Evolutionary conservation across 2,888 invertebrate genomes (phyloP), one percentile per base, ranked within the genome.

Genomic region (Mesoligia furuncula): DNA sequence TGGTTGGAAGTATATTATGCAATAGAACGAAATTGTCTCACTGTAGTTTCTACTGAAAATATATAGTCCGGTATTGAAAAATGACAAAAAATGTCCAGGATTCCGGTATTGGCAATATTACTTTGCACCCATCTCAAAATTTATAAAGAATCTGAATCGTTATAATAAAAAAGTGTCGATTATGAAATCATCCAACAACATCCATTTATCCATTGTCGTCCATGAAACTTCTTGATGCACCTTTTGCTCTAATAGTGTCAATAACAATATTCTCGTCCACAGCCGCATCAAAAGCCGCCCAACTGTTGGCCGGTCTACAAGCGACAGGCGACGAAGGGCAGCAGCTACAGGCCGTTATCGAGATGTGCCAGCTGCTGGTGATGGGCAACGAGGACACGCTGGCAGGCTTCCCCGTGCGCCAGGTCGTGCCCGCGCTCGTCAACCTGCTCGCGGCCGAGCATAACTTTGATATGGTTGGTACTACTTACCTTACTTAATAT

Each of bases 371-470:
- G 97, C 98, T 99, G 95, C 97, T 99, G 76, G 99, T 99, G 57
- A 99, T 99, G 99, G 99, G 99, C 87, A 99, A 99, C 94, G 99
- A 99, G 95, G 99, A 99, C 94, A 99, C 99, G 0, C 97, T 99
- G 74, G 99, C 99, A 62, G 99, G 99, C n/a, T 99, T 99, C 95
- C 99, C 99, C 0, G 99, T 99, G 59, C 99, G 99, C 91, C 99
- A 99, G 95, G 99, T 99, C 27, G 99, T 99, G 69, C 99, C 99
- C 0, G 99, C 99, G 11, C 97, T 99, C 59, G 99, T 99, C 84
- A 98, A 98, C 90, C 96, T 99, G 78, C 97, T 99, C 39, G 98
- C 99, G 73, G 99, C 99, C 97, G 99, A 99, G 93, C 99, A 99
- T 94, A 99, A 99, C 97, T 99, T 99, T 96, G 99, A 99, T 95